Percentiles rank a stretch among this genome's conserved stretches.
These are phyloP conservation scores for Rhea americana DNA, from an alignment of 2,113 vertebrate species.

Conservation along the genomic window DNA sequence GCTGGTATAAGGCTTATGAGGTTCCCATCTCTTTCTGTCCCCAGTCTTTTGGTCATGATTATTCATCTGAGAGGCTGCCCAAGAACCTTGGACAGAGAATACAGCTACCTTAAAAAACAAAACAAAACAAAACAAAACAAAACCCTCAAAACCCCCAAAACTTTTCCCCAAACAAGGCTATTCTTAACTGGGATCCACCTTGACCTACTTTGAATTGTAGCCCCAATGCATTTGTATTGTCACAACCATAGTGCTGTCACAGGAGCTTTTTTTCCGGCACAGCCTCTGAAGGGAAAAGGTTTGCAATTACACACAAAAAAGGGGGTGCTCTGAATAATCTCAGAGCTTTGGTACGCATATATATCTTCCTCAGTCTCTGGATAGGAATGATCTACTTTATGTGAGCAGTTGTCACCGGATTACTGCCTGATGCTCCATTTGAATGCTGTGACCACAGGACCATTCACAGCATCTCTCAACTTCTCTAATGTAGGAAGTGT, in stretches of 20 bases:
- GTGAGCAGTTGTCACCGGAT: slow-evolving; percentile 53
- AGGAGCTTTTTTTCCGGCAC: not conserved
- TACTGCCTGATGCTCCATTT: not conserved
- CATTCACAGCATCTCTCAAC: not conserved
- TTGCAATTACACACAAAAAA: slow-evolving; percentile 48
- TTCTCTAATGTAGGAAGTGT: slow-evolving; percentile 50
- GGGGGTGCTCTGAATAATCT: slow-evolving; percentile 57
- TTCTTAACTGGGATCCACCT: not conserved
- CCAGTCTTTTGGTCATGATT: accelerated
- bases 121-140: too few relatives aligned
- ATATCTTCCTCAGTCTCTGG: slow-evolving; percentile 55
- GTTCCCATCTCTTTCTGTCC: not conserved
- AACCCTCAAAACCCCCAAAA: too few relatives aligned
- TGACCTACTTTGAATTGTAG: not conserved
- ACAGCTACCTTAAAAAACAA: not conserved
- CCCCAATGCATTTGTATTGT: not conserved
- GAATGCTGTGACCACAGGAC: slow-evolving; percentile 11
- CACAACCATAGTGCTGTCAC: not conserved
- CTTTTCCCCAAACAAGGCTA: not conserved
- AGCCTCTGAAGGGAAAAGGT: slow-evolving; percentile 31
- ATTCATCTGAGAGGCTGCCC: not conserved
- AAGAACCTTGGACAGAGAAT: not conserved
- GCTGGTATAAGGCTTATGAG: not conserved
- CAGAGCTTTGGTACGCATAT: slow-evolving; percentile 48
- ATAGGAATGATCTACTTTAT: slow-evolving; percentile 63